Percentiles rank a stretch among this genome's conserved stretches.
phyloP scores from a whole-genome alignment of 2,888 invertebrate species.

The Lasioglossum figueresi region DNA sequence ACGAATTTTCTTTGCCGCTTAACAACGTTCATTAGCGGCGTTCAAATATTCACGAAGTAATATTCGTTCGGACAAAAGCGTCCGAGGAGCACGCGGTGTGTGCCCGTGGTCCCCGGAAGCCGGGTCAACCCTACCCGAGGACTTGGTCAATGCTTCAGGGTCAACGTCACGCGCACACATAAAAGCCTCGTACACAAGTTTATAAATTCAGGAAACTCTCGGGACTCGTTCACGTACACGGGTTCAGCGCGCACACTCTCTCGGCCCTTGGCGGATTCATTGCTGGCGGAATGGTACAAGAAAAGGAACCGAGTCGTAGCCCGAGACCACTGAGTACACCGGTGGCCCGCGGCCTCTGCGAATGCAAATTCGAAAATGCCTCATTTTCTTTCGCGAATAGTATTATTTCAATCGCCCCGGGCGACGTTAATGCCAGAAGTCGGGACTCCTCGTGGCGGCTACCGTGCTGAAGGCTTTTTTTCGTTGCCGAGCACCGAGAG shows the following conservation, averaged over 20 bases:
- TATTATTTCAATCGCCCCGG: constrained; percentile 58
- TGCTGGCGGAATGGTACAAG: constrained; percentile 39
- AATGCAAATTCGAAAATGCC: constrained; percentile 76
- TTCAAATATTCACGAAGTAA: constrained; percentile 6
- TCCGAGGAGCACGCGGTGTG: background rate
- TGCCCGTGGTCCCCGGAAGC: constrained; percentile 1
- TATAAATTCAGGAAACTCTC: constrained; percentile 47
- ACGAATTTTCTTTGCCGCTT: constrained; percentile 1
- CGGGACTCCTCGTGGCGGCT: constrained; percentile 16
- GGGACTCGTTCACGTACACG: background rate
- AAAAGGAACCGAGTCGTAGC: constrained; percentile 30
- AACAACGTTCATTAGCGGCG: background rate
- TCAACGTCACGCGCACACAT: constrained; percentile 36
- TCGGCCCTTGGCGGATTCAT: background rate
- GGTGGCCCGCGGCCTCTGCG: constrained; percentile 58
- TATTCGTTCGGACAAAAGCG: constrained; percentile 14
- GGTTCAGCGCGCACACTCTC: background rate
- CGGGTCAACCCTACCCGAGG: constrained; percentile 26
- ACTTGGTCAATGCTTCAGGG: constrained; percentile 44
- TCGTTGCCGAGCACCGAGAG: background rate
- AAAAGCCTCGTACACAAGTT: constrained; percentile 7
- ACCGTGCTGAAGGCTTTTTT: constrained; percentile 7
- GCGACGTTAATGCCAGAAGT: constrained; percentile 44
- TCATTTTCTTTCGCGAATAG: constrained; percentile 67
- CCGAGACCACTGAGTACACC: constrained; percentile 60